Evolutionary conservation across 1,140 invertebrate species (phyloP).

Genomic region (Chelonus insularis): DNA sequence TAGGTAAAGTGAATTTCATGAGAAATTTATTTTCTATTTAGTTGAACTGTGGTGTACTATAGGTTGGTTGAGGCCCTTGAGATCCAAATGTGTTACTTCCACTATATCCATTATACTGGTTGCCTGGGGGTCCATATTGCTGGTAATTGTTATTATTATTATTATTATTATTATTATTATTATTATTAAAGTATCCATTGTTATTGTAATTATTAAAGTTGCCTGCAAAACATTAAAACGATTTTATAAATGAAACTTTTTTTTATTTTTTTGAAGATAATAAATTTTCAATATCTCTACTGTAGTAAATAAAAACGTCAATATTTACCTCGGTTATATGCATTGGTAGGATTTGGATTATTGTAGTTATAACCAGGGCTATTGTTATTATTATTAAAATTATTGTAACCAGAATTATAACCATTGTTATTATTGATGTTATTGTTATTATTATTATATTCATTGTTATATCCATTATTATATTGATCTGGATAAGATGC

Average conservation of each 20-base stretch:
- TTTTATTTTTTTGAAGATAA: no score
- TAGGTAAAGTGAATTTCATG: constrained; percentile 5
- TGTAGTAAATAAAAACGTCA: no score
- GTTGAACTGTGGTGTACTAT: constrained; percentile 62
- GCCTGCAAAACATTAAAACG: not conserved
- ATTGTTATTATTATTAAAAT: constrained; percentile 31
- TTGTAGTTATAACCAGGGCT: constrained; percentile 16
- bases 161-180: constrained; percentile 34
- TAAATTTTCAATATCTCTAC: no score
- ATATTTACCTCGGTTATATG: constrained; percentile 18
- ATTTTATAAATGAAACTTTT: constrained; percentile 11
- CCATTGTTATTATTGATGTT: constrained; percentile 29
- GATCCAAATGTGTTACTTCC: constrained; percentile 38
- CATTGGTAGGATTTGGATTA: constrained; percentile 7
- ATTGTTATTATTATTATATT: constrained; percentile 36
- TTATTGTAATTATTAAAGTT: constrained; percentile 15
- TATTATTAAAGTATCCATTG: constrained; percentile 34
- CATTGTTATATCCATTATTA: constrained; percentile 42
- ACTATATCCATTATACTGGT: constrained; percentile 53
- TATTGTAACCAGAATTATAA: constrained; percentile 43
- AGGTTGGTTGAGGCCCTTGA: constrained; percentile 47
- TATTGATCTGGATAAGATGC: constrained; percentile 66
- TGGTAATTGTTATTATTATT: constrained; percentile 55
- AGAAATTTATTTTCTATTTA: constrained; percentile 36
- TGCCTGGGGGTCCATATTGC: constrained; percentile 58